These are phyloP conservation scores for Panonychus citri DNA, from an alignment of 1,140 invertebrate species.

Conservation along the genomic window DNA sequence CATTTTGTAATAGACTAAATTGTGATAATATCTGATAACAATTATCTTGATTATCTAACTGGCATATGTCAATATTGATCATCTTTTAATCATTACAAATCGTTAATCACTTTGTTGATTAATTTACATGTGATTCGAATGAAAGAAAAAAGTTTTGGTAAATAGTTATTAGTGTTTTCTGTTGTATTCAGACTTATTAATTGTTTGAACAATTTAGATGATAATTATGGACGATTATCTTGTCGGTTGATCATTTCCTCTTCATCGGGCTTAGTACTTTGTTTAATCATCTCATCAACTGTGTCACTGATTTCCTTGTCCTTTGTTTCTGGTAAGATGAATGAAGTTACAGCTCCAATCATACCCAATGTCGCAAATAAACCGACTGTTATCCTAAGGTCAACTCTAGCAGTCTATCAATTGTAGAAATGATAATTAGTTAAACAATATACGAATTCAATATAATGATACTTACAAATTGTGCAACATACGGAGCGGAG, in stretches of 20 bases:
- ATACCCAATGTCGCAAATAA: background rate
- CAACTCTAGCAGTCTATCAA: background rate
- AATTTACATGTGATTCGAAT: too few species aligned
- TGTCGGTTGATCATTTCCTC: background rate
- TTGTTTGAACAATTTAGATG: background rate
- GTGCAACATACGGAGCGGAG: slow-evolving; percentile 26
- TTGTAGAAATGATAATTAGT: too few species aligned
- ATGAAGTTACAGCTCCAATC: background rate
- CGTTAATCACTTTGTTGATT: too few species aligned
- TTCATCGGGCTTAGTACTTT: too few species aligned
- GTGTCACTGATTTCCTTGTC: background rate
- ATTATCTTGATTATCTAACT: too few species aligned
- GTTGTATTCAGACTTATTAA: background rate
- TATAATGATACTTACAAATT: slow-evolving; percentile 24
- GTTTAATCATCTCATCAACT: background rate
- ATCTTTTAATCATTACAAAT: too few species aligned
- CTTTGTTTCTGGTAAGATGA: background rate
- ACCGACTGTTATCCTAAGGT: background rate
- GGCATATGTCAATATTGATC: too few species aligned
- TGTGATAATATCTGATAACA: too few species aligned
- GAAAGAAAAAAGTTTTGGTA: too few species aligned
- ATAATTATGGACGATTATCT: background rate
- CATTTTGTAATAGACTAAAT: too few species aligned
- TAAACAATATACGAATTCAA: too few species aligned
- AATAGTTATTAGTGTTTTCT: too few species aligned